Conservation (phyloP, 2,888 invertebrate genomes). For the Drosophila aldrichi region DNA sequence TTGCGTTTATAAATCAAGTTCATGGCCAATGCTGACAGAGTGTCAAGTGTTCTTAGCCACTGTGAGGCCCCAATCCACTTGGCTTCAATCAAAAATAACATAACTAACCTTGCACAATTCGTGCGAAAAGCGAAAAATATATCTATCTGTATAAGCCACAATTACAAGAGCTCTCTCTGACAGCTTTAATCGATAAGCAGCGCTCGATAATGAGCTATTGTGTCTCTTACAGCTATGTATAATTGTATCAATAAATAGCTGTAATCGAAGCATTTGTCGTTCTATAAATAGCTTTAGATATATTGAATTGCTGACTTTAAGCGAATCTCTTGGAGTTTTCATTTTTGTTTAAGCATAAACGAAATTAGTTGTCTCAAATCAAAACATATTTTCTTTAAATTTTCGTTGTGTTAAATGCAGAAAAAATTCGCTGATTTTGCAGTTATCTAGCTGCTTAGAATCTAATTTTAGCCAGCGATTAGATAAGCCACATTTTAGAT, state of each 20-base stretch:
- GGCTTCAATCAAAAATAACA: constrained; percentile 36
- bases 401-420: too few species aligned
- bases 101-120: constrained; percentile 74
- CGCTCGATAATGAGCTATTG: constrained; percentile 8
- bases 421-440: too few species aligned
- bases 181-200: constrained; percentile 14
- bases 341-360: too few species aligned
- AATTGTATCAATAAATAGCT: neutral
- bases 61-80: constrained; percentile 48
- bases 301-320: neutral
- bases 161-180: constrained; percentile 27
- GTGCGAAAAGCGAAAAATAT: constrained; percentile 7
- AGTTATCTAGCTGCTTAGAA: too few species aligned
- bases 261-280: neutral
- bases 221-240: neutral
- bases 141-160: neutral
- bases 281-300: neutral
- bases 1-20: constrained; percentile 74
- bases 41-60: constrained; percentile 73
- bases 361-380: too few species aligned
- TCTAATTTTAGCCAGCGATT: too few species aligned
- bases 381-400: too few species aligned
- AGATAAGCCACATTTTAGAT: too few species aligned
- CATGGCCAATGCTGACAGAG: constrained; percentile 61
- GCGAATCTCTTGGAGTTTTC: neutral